Percentiles rank a stretch among this genome's conserved stretches.
Evolutionary conservation across 2,888 invertebrate species (phyloP).

Genomic region (Laspeyria flexula): DNA sequence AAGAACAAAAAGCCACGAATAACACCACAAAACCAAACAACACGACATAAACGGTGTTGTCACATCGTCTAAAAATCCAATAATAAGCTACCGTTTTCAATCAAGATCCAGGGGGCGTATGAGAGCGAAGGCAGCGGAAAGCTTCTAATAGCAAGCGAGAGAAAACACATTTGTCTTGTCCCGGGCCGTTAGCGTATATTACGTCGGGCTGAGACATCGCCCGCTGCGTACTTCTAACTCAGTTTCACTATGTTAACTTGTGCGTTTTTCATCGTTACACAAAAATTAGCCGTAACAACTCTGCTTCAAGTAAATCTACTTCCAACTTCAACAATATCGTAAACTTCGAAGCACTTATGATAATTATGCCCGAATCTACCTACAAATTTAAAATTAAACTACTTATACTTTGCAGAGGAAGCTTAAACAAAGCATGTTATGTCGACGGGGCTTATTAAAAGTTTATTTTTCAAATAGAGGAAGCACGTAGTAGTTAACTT

Average conservation of each 20-base stretch:
- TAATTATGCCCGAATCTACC: conserved; percentile 26
- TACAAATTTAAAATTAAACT: conserved; percentile 31
- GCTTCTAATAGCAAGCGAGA: conserved; percentile 78
- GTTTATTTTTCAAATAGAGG: conserved; percentile 61
- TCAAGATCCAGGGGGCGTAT: conserved; percentile 66
- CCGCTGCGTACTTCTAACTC: conserved; percentile 74
- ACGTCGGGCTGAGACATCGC: conserved; percentile 74
- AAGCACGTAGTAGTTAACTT: conserved; percentile 57
- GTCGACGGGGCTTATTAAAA: conserved; percentile 55
- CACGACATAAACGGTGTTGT: conserved; percentile 41
- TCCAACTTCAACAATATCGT: conserved; percentile 25
- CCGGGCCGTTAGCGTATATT: conserved; percentile 84
- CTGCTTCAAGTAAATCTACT: conserved; percentile 11
- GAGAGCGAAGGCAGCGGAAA: conserved; percentile 56
- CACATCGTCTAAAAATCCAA: conserved; percentile 55
- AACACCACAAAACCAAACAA: conserved; percentile 28
- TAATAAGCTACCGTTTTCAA: conserved; percentile 76
- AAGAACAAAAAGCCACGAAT: conserved; percentile 3
- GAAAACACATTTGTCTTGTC: conserved; percentile 86
- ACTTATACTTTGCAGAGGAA: conserved; percentile 36
- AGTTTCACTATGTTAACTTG: conserved; percentile 60
- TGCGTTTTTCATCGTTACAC: conserved; percentile 59
- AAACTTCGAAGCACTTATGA: conserved; percentile 33
- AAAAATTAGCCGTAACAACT: conserved; percentile 49
- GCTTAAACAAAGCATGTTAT: conserved; percentile 51